phyloP scores from a whole-genome alignment of 2,113 vertebrate species.

The Aegithalos caudatus region DNA sequence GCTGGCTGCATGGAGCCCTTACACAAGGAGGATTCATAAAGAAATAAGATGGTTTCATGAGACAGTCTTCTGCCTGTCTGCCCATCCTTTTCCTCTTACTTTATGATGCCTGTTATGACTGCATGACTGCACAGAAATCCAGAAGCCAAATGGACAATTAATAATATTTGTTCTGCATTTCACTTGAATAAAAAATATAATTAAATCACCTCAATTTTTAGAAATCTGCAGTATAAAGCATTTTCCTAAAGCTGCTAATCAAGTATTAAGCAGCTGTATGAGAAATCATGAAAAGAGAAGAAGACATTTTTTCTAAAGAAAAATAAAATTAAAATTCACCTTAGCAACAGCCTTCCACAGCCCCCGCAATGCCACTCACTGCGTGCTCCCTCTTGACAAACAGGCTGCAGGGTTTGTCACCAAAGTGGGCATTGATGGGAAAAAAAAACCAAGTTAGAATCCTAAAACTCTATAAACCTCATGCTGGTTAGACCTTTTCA shows the following conservation, averaged over 20 bases:
- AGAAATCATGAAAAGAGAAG: background rate
- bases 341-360: background rate
- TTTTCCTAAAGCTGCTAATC: background rate
- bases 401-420: background rate
- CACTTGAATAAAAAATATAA: background rate
- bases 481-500: background rate
- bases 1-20: background rate
- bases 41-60: background rate
- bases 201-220: background rate
- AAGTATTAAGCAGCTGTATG: background rate
- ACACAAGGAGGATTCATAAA: background rate
- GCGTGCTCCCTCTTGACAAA: background rate
- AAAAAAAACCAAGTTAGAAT: background rate
- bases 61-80: background rate
- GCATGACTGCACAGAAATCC: background rate
- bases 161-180: background rate
- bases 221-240: background rate
- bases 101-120: background rate
- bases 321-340: background rate
- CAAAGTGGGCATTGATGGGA: background rate
- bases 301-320: background rate
- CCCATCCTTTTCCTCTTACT: background rate
- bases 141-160: background rate
- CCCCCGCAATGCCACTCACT: background rate
- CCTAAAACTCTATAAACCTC: background rate